A percentile compares a stretch with the other conserved stretches of the same genome.
Conservation (phyloP, 2,888 invertebrate species). For the Cecidostiba fungosa region DNA sequence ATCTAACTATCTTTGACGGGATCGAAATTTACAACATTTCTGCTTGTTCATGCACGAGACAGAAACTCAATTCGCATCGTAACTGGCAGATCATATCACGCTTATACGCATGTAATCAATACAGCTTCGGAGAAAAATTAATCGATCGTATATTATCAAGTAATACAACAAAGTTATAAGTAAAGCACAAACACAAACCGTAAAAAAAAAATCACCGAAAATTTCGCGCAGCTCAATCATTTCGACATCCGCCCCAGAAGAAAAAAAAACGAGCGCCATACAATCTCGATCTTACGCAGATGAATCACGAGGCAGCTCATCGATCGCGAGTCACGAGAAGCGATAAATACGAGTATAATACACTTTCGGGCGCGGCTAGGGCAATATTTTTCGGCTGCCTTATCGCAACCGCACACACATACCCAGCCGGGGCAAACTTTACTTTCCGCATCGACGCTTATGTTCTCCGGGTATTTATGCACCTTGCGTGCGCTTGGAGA, state of each 20-base stretch:
- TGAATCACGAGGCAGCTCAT: neutral
- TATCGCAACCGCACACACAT: neutral
- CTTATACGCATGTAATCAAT: neutral
- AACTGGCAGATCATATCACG: neutral
- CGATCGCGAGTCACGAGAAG: neutral
- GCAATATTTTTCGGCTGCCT: slow-evolving; percentile 31
- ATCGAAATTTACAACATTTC: neutral
- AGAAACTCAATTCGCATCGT: slow-evolving; percentile 6
- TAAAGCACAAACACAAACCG: too few relatives aligned
- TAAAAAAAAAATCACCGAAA: neutral
- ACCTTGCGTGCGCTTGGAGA: neutral
- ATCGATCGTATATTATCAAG: too few relatives aligned
- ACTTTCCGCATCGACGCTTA: neutral
- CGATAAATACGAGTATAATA: slow-evolving; percentile 10
- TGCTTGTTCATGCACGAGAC: neutral
- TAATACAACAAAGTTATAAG: too few relatives aligned
- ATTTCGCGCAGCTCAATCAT: neutral
- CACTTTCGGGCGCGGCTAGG: neutral
- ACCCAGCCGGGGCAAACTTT: neutral
- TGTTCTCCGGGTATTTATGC: slow-evolving; percentile 17
- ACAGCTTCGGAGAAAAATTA: too few relatives aligned
- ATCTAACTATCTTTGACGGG: slow-evolving; percentile 2
- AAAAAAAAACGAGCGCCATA: too few relatives aligned
- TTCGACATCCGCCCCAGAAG: too few relatives aligned
- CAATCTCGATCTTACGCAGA: neutral